A percentile compares a stretch with the other conserved stretches of the same genome.
phyloP scores from a whole-genome alignment of 2,888 invertebrate species.

The Cephus pulcher region DNA sequence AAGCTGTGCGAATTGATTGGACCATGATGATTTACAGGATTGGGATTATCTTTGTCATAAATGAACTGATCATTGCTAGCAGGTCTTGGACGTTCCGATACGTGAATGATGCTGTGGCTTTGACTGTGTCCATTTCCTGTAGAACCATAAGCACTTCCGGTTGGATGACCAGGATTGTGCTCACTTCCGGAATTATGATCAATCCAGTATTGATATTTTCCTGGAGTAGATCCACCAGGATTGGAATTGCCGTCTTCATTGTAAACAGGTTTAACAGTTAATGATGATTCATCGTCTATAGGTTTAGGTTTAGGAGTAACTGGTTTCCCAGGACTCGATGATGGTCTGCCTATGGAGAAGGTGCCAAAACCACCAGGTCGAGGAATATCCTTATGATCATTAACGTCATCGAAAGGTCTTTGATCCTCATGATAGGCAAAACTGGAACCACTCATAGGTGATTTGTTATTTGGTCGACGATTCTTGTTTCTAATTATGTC shows the following conservation, averaged over 20 bases:
- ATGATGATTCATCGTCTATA: neutral
- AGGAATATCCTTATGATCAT: neutral
- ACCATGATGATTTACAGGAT: neutral
- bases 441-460: neutral
- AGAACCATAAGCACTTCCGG: neutral
- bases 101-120: neutral
- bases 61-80: neutral
- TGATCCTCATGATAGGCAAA: neutral
- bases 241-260: neutral
- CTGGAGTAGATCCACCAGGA: neutral
- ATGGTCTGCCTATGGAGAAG: neutral
- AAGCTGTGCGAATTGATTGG: neutral
- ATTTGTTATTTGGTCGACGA: neutral
- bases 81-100: neutral
- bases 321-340: neutral
- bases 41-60: slow-evolving; percentile 19
- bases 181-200: neutral
- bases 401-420: neutral
- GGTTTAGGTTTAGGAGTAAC: neutral
- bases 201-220: neutral
- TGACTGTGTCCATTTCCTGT: neutral
- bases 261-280: neutral
- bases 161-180: neutral
- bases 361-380: slow-evolving; percentile 14
- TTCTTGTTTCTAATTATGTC: slow-evolving; percentile 27